Base-by-base conservation (phyloP, 2,113 vertebrate species). In the Cephalophus harveyi region DNA sequence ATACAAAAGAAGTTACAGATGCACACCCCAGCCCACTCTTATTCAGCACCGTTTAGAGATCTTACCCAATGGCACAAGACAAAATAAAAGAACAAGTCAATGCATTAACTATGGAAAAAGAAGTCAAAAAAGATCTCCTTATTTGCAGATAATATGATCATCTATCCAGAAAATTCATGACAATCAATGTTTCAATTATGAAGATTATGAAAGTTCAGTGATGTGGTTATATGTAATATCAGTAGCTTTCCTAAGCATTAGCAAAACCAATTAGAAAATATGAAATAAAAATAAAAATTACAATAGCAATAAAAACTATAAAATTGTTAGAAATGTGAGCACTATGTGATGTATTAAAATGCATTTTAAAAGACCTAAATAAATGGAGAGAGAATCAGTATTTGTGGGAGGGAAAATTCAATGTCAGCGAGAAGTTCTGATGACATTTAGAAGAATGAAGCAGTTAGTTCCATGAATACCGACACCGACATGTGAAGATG, bases 251-350 rank as follows among this genome's bases (percentile, higher is more conserved):
- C 16, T 64, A 83, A 89, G 59, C 82, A 67, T n/a, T 14, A 62
- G 59, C 33, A 93, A 96, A 84, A 48, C 14, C 79, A 59, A 54
- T 59, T 59, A 40, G 28, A 86, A 96, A 85, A 79, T 78, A 88
- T 92, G 91, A 97, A 88, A 71, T 67, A 79, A 91, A 95, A 96
- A 88, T 74, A 7, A 3, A 76, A 79, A 87, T 87, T 40, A 78
- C 25, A 91, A 82, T 28, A 90, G 12, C 52, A 89, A 78, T 5
- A 46, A 33, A 94, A 86, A 64, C 12, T 43, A 28, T 64, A 64
- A 64, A 87, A 52, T 83, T 84, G 30, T 36, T 91, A 62, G 21
- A 89, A 71, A 81, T 27, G 16, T 9, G 36, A 89, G 11, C 1
- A 54, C 33, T 50, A 7, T 23, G 6, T 43, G 8, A 57, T 71